phyloP scores from a whole-genome alignment of 2,888 invertebrate species.

The Cerceris ruficornis region DNA sequence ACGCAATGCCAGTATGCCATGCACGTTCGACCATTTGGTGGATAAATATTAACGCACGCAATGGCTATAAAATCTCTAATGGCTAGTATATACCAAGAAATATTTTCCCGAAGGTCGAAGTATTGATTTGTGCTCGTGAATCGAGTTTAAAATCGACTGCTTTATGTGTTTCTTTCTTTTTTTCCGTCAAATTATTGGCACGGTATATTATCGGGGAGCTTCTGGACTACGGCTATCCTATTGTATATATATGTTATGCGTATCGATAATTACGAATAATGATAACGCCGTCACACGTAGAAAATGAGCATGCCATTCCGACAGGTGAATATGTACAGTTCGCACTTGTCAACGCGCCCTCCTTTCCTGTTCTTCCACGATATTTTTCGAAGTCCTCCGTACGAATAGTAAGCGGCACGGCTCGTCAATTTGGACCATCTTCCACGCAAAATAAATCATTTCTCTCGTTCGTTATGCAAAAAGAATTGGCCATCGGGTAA shows the following conservation, averaged over 20 bases:
- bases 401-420: not conserved
- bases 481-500: not conserved
- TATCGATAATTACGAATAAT: constrained; percentile 73
- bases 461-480: not conserved
- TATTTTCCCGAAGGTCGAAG: constrained; percentile 22
- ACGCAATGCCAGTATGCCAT: too few relatives aligned
- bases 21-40: too few relatives aligned
- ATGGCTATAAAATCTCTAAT: constrained; percentile 10
- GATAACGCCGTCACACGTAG: constrained; percentile 68
- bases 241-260: constrained; percentile 71
- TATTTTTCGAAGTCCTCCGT: constrained; percentile 3
- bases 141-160: constrained; percentile 33
- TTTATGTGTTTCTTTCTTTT: constrained; percentile 12
- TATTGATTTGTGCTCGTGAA: constrained; percentile 15
- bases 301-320: constrained; percentile 75
- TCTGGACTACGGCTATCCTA: constrained; percentile 72
- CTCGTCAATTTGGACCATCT: not conserved
- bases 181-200: constrained; percentile 64
- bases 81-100: constrained; percentile 5
- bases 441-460: not conserved
- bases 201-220: constrained; percentile 68
- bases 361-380: constrained; percentile 19
- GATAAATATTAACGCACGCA: constrained; percentile 2
- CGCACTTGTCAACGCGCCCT: constrained; percentile 43
- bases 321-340: constrained; percentile 70